These are phyloP conservation scores for Meghimatium bilineatum DNA, from an alignment of 2,888 invertebrate genomes.

Conservation along the genomic window DNA sequence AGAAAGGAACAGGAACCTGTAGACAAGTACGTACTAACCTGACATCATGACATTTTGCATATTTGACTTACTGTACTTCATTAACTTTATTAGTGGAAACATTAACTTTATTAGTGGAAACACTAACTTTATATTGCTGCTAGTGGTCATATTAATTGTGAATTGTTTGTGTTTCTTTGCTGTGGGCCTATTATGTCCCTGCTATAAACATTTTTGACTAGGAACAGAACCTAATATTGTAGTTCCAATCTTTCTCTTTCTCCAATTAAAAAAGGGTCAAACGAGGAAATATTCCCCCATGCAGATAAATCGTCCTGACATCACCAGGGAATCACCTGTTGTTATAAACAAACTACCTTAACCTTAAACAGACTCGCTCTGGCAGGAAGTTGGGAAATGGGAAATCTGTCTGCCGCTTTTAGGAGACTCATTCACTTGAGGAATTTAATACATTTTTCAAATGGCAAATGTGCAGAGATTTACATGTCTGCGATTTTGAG, in stretches of 20 bases:
- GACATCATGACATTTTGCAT: too few relatives aligned
- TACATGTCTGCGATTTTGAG: conserved; percentile 4
- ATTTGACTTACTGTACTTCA: too few relatives aligned
- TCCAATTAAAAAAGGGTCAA: neutral
- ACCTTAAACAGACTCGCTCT: conserved; percentile 13
- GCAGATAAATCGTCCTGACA: neutral
- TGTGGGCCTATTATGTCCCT: too few relatives aligned
- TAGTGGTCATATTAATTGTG: too few relatives aligned
- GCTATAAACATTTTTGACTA: too few relatives aligned
- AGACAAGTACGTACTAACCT: too few relatives aligned
- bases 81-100: too few relatives aligned
- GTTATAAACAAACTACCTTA: conserved; percentile 29
- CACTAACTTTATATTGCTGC: too few relatives aligned
- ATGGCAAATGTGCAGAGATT: conserved; percentile 32
- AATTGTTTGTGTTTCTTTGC: too few relatives aligned
- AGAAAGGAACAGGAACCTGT: too few relatives aligned
- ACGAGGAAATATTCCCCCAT: neutral
- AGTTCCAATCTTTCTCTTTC: neutral
- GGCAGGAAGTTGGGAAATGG: conserved; percentile 28
- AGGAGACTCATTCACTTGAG: conserved; percentile 6
- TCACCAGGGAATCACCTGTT: conserved; percentile 9
- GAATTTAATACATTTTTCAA: conserved; percentile 29
- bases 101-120: too few relatives aligned
- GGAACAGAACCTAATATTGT: neutral
- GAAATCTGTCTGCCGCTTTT: conserved; percentile 14